Evolutionary conservation across 2,888 invertebrate species (phyloP).

Genomic region (Oxyscelio sp.): DNA sequence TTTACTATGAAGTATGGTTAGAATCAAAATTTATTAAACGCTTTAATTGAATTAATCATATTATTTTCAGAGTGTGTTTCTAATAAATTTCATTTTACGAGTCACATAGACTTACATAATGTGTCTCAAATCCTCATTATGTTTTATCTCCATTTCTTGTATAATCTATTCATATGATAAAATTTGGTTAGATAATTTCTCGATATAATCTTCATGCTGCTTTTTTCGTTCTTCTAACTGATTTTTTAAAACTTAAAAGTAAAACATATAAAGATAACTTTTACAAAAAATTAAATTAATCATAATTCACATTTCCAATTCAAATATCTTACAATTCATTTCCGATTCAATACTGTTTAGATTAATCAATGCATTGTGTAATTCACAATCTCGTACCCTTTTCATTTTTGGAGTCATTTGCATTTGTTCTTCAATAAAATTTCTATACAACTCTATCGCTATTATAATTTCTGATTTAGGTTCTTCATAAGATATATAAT

Average conservation of each 20-base stretch:
- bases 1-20: too few relatives aligned
- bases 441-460: constrained; percentile 34
- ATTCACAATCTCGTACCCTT: constrained; percentile 29
- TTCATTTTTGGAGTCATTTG: constrained; percentile 40
- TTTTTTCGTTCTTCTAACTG: constrained; percentile 30
- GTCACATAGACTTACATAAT: constrained; percentile 27
- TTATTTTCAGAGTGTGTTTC: too few relatives aligned
- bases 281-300: too few relatives aligned
- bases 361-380: constrained; percentile 24
- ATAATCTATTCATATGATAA: constrained; percentile 8
- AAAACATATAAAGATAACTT: not conserved
- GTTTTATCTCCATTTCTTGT: constrained; percentile 6
- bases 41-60: too few relatives aligned
- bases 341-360: constrained; percentile 35
- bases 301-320: too few relatives aligned
- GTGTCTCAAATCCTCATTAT: constrained; percentile 15
- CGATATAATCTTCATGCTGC: constrained; percentile 10
- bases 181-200: constrained; percentile 37
- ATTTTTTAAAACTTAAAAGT: constrained; percentile 30
- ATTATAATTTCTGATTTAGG: constrained; percentile 8
- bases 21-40: too few relatives aligned
- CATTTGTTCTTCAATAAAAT: constrained; percentile 42
- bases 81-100: too few relatives aligned
- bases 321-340: constrained; percentile 50
- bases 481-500: constrained; percentile 27